phyloP scores from a whole-genome alignment of 1,140 invertebrate species.

The Catajapyx aquilonaris region DNA sequence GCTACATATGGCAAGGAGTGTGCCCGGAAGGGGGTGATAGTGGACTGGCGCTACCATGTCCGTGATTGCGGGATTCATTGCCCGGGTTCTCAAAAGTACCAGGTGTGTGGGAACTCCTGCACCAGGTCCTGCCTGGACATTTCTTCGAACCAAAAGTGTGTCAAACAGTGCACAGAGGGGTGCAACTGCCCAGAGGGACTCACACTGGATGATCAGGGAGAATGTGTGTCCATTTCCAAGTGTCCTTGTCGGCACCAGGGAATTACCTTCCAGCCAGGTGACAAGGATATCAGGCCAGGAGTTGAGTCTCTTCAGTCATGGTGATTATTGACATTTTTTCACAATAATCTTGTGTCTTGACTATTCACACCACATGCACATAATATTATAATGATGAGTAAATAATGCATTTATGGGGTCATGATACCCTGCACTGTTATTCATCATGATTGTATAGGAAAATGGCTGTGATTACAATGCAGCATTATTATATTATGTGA shows the following conservation, averaged over 20 bases:
- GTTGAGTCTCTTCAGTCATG: conserved; percentile 42
- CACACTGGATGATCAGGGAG: conserved; percentile 40
- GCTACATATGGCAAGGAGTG: conserved; percentile 61
- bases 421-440: too few relatives aligned
- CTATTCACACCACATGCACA: too few relatives aligned
- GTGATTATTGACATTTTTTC: conserved; percentile 21
- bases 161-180: conserved; percentile 55
- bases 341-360: conserved; percentile 8
- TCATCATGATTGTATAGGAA: too few relatives aligned
- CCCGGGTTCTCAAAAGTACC: conserved; percentile 51
- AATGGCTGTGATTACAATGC: too few relatives aligned
- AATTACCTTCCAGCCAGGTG: conserved; percentile 46
- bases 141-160: conserved; percentile 25
- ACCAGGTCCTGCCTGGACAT: conserved; percentile 44
- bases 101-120: conserved; percentile 55
- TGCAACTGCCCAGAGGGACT: conserved; percentile 63
- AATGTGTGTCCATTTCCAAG: conserved; percentile 49
- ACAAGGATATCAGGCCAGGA: conserved; percentile 44
- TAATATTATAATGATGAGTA: too few relatives aligned
- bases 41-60: conserved; percentile 55
- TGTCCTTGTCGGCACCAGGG: conserved; percentile 56
- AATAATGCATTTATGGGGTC: too few relatives aligned
- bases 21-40: conserved; percentile 37
- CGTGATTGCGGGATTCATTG: conserved; percentile 58
- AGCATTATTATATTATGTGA: too few relatives aligned